These are phyloP conservation scores for Haliclona indistincta DNA, from an alignment of 37 sponge, comb jelly and placozoan species.

Conservation along the genomic window DNA sequence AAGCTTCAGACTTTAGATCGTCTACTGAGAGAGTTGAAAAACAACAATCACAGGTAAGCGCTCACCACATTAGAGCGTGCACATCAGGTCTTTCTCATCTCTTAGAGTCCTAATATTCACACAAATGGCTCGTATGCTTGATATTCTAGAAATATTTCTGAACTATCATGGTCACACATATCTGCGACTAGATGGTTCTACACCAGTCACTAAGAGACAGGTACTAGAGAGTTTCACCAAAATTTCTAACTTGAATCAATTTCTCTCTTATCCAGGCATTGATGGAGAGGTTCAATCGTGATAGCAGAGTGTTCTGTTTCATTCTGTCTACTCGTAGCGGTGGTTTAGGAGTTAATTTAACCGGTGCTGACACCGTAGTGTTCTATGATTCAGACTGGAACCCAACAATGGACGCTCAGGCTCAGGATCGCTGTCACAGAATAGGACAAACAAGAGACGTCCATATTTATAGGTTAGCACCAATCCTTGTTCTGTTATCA, in stretches of 20 bases:
- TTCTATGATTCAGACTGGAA: constrained; percentile 99
- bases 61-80: not conserved
- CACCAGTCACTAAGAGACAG: constrained; percentile 86
- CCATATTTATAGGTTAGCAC: constrained; percentile 96
- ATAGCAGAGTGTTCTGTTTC: constrained; percentile 94
- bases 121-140: constrained; percentile 98
- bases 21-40: constrained; percentile 75
- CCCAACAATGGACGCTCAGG: constrained; percentile 99
- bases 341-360: constrained; percentile 96
- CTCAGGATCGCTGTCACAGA: constrained; percentile 98
- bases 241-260: not conserved
- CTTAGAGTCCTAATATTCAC: constrained; percentile 93
- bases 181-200: constrained; percentile 94
- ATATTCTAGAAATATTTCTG: constrained; percentile 94
- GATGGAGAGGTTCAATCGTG: constrained; percentile 97
- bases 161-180: constrained; percentile 98
- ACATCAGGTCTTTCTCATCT: not conserved
- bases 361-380: constrained; percentile 98
- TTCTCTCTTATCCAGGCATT: constrained; percentile 53
- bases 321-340: constrained; percentile 99
- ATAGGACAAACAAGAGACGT: constrained; percentile 99
- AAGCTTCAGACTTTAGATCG: constrained; percentile 90
- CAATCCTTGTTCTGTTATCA: not conserved
- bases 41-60: constrained; percentile 67
- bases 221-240: constrained; percentile 30